phyloP scores from a whole-genome alignment of 2,113 vertebrate genomes.

The Xenopus borealis region DNA sequence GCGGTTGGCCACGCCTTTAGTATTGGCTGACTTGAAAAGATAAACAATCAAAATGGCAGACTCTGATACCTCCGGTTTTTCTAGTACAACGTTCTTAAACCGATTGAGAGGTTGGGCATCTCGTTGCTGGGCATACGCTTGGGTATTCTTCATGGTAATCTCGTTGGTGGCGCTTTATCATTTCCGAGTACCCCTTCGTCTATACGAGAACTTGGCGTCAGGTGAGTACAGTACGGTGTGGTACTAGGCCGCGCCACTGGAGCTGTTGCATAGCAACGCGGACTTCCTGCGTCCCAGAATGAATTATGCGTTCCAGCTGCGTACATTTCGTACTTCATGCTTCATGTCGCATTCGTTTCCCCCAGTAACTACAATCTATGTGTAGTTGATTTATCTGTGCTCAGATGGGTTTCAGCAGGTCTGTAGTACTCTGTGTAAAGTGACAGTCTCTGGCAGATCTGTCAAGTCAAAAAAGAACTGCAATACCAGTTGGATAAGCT shows the following conservation, averaged over 20 bases:
- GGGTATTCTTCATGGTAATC: constrained; percentile 72
- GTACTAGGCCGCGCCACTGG: background rate
- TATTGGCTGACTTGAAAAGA: background rate
- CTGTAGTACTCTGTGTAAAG: no score
- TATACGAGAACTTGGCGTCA: constrained; percentile 83
- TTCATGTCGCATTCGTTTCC: no score
- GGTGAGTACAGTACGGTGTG: constrained; percentile 68
- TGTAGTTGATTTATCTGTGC: no score
- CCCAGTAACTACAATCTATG: no score
- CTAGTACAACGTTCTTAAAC: background rate
- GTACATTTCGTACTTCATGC: no score
- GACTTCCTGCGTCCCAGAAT: no score
- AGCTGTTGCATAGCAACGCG: background rate
- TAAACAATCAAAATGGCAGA: constrained; percentile 58
- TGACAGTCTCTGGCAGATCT: no score
- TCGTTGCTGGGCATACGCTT: constrained; percentile 69
- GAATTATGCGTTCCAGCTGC: no score
- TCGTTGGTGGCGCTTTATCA: constrained; percentile 81
- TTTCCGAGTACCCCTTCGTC: constrained; percentile 83
- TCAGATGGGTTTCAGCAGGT: no score
- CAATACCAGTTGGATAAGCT: no score
- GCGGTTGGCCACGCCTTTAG: constrained; percentile 13
- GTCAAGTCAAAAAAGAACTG: no score
- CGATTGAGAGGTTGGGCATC: constrained; percentile 68
- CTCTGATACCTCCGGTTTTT: constrained; percentile 61